Evolutionary conservation across 2,113 vertebrate genomes (phyloP).

Genomic region (Pavo muticus): DNA sequence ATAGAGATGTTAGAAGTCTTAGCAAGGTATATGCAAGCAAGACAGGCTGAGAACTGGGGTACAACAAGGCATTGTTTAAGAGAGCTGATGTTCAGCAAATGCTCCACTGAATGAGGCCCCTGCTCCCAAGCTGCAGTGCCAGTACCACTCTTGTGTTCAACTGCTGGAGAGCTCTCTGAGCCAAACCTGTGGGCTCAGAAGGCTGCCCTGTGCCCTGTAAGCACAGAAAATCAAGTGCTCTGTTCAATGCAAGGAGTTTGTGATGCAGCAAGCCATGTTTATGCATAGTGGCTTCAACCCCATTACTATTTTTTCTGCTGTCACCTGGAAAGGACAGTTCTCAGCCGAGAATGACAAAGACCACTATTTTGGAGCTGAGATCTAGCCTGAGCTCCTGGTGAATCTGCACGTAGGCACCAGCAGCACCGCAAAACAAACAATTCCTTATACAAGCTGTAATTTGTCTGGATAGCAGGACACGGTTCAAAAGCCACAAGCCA

Average conservation of each 20-base stretch:
- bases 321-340: neutral
- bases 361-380: neutral
- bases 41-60: neutral
- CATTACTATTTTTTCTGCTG: neutral
- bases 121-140: neutral
- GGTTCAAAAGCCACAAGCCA: neutral
- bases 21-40: neutral
- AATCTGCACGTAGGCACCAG: neutral
- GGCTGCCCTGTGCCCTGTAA: neutral
- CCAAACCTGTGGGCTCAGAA: neutral
- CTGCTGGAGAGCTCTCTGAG: neutral
- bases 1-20: neutral
- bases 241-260: neutral
- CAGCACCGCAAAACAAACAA: neutral
- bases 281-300: neutral
- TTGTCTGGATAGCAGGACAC: neutral
- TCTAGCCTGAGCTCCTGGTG: neutral
- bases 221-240: neutral
- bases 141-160: neutral
- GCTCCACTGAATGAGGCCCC: conserved; percentile 42
- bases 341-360: neutral
- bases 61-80: conserved; percentile 17
- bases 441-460: neutral
- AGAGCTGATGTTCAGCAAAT: neutral
- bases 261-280: neutral